Conservation (phyloP, 2,888 invertebrate species). For the Ochropacha duplaris region DNA sequence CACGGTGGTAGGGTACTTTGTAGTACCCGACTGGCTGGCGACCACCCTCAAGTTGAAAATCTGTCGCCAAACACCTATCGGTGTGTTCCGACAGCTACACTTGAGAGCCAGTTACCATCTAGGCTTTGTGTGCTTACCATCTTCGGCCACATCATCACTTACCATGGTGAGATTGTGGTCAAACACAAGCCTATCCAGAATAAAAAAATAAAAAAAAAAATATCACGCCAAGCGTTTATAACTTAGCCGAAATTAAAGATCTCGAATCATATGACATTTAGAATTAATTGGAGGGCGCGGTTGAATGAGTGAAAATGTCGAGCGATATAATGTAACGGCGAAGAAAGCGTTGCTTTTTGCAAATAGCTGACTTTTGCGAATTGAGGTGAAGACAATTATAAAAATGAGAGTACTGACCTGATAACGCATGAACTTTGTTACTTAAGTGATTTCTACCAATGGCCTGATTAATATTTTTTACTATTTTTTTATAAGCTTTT, state of each 20-base stretch:
- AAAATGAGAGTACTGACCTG: slow-evolving; percentile 3
- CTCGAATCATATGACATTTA: slow-evolving; percentile 73
- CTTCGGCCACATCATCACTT: too few relatives aligned
- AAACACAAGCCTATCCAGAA: too few relatives aligned
- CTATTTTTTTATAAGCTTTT: too few relatives aligned
- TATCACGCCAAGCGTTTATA: slow-evolving; percentile 30
- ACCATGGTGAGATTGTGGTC: too few relatives aligned
- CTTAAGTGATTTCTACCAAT: slow-evolving; percentile 3
- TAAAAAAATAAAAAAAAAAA: too few relatives aligned
- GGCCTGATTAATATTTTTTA: background rate
- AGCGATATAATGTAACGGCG: slow-evolving; percentile 45
- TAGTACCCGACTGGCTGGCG: too few relatives aligned
- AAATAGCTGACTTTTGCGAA: slow-evolving; percentile 18
- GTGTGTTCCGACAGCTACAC: too few relatives aligned
- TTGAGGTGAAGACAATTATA: slow-evolving; percentile 5
- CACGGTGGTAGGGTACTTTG: too few relatives aligned
- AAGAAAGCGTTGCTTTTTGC: slow-evolving; percentile 55
- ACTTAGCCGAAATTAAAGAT: slow-evolving; percentile 30
- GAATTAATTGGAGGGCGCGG: slow-evolving; percentile 71
- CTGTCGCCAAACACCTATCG: too few relatives aligned
- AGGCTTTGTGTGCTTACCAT: too few relatives aligned
- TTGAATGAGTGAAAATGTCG: slow-evolving; percentile 60
- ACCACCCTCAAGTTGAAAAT: too few relatives aligned
- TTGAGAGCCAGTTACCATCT: too few relatives aligned
- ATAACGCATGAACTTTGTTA: background rate